These are phyloP conservation scores for Dasysyrphus tricinctus DNA, from an alignment of 2,888 invertebrate genomes.

Conservation along the genomic window DNA sequence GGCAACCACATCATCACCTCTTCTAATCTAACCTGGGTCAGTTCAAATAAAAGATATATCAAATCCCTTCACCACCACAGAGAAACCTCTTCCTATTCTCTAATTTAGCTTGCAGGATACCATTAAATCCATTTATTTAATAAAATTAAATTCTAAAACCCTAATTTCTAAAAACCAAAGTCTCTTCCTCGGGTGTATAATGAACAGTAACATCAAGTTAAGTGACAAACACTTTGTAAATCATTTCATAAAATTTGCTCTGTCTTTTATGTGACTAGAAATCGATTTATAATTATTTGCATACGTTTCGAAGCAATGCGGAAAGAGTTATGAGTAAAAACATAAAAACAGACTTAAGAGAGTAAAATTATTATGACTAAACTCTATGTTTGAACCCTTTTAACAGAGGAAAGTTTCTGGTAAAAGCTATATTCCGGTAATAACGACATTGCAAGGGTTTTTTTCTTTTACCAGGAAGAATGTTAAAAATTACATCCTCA, in stretches of 20 bases:
- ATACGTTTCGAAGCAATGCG: background rate
- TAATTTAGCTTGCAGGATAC: too few relatives aligned
- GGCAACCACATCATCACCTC: too few relatives aligned
- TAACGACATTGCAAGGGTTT: constrained; percentile 8
- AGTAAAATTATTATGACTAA: constrained; percentile 4
- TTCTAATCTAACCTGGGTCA: too few relatives aligned
- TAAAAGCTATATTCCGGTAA: constrained; percentile 21
- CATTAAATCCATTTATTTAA: constrained; percentile 33
- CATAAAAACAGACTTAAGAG: background rate
- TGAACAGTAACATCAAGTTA: constrained; percentile 42
- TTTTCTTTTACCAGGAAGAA: constrained; percentile 8
- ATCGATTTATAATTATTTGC: constrained; percentile 59
- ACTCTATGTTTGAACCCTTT: constrained; percentile 2
- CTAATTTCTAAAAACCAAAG: constrained; percentile 9
- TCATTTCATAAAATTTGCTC: constrained; percentile 35
- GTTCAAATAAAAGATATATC: too few relatives aligned
- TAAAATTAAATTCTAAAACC: constrained; percentile 17
- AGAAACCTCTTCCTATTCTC: too few relatives aligned
- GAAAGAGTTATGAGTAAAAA: constrained; percentile 6
- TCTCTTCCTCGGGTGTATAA: background rate
- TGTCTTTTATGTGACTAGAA: background rate
- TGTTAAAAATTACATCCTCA: constrained; percentile 16
- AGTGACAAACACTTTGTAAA: constrained; percentile 59
- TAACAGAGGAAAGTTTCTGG: background rate
- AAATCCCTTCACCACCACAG: too few relatives aligned